Conservation (phyloP, 2,113 vertebrate species). For the Cryptomyrus ogoouensis region DNA sequence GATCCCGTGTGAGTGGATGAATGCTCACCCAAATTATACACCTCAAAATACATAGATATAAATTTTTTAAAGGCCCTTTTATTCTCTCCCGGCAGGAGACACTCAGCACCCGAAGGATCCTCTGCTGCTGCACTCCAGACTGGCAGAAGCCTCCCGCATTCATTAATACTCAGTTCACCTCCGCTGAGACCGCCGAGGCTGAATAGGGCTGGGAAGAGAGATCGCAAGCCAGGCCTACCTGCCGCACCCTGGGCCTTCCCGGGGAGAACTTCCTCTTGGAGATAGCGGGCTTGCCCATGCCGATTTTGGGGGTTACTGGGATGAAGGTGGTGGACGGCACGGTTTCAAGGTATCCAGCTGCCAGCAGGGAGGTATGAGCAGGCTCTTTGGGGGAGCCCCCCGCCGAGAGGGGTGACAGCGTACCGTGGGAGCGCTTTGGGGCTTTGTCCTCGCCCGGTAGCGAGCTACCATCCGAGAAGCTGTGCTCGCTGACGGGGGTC, state of each 20-base stretch:
- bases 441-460: conserved; percentile 55
- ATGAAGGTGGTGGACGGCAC: conserved; percentile 65
- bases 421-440: conserved; percentile 50
- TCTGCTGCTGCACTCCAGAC: neutral
- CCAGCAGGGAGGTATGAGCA: conserved; percentile 39
- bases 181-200: neutral
- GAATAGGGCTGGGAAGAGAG: neutral
- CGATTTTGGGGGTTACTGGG: conserved; percentile 86
- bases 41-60: conserved; percentile 15
- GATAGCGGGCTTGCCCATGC: conserved; percentile 98
- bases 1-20: conserved; percentile 38
- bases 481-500: conserved; percentile 54
- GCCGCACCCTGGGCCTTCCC: conserved; percentile 79
- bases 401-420: conserved; percentile 65
- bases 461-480: conserved; percentile 54
- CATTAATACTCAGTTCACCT: conserved; percentile 39
- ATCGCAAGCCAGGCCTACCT: conserved; percentile 62
- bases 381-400: conserved; percentile 69
- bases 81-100: neutral
- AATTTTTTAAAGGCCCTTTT: conserved; percentile 20
- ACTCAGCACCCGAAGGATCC: neutral
- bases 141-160: conserved; percentile 31
- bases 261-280: conserved; percentile 96
- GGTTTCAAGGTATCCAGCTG: conserved; percentile 55
- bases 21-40: conserved; percentile 39